Base-by-base conservation (phyloP, 1,140 invertebrate species). In the Ladona fulva region DNA sequence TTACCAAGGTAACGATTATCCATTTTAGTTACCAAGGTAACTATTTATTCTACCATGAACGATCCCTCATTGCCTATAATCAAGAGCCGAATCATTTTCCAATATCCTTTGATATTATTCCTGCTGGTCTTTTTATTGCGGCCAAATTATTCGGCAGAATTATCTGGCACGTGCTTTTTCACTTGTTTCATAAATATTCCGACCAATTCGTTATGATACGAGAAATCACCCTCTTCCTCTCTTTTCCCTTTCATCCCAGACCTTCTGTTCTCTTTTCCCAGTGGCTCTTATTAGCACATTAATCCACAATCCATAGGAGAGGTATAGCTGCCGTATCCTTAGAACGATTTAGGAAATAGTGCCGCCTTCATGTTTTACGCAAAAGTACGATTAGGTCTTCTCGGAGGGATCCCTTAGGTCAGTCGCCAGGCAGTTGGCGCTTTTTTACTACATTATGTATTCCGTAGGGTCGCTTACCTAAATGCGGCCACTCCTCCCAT, bases 311-410 rank as follows among this genome's bases (percentile, higher is more conserved):
- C 29, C 29, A 37, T 5, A 37, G 29, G 8, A 37, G 8, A 37
- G 29, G 29, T 37, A 37, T 37, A 37, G 29, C 29, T 37, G 29
- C 29, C 29, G 29, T 1, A 37, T 37, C 29, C 29, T 37, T 37
- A 8, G 29, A 37, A 37, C 29, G 29, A 37, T 37, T 37, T 37
- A 37, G 29, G 29, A 37, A 37, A 37, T 37, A 37, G 29, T 37
- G 29, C 52, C 52, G 52, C 52, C 29, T 66, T 66, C 52, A 66
- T 66, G 52, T 66, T 66, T 66, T 66, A 66, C 52, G 52, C 52
- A 66, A 66, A 66, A 66, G 16, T 22, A 66, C n/a, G 52, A 22
- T 66, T 66, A 66, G 14, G 52, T 66, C 14, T 66, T 12, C 52
- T 37, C 52, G 1, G 52, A 66, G 12, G 52, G 52, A 19, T 66